Conservation (phyloP, 2,113 vertebrate genomes). For the Leptosomus discolor region DNA sequence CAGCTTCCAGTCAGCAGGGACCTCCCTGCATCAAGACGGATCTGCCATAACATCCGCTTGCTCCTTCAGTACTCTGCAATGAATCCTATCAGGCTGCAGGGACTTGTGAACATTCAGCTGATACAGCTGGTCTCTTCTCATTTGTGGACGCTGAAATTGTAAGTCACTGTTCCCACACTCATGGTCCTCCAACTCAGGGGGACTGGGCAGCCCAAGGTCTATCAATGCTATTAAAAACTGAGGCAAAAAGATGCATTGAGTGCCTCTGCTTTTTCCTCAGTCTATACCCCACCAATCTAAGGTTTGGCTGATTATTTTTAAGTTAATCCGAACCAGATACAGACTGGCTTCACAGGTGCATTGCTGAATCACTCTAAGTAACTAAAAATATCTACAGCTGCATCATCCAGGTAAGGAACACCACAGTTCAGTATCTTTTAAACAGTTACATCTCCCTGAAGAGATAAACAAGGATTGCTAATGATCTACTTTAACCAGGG, state of each 20-base stretch:
- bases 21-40: too few relatives aligned
- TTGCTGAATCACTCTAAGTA: background rate
- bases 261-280: background rate
- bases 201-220: background rate
- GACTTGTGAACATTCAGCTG: background rate
- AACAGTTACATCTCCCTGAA: background rate
- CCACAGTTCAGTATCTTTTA: background rate
- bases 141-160: too few relatives aligned
- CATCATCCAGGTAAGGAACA: background rate
- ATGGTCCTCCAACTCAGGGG: background rate
- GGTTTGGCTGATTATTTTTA: background rate
- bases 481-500: background rate
- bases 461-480: background rate
- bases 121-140: background rate
- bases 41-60: background rate
- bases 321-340: background rate
- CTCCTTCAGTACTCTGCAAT: background rate
- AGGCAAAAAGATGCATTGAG: background rate
- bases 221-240: background rate
- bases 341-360: background rate
- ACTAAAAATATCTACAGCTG: background rate
- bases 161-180: background rate
- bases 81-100: background rate
- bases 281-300: background rate
- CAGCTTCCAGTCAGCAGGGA: background rate